Evolutionary conservation across 2,888 invertebrate genomes (phyloP).

Genomic region (Branchinecta sandiegonensis): DNA sequence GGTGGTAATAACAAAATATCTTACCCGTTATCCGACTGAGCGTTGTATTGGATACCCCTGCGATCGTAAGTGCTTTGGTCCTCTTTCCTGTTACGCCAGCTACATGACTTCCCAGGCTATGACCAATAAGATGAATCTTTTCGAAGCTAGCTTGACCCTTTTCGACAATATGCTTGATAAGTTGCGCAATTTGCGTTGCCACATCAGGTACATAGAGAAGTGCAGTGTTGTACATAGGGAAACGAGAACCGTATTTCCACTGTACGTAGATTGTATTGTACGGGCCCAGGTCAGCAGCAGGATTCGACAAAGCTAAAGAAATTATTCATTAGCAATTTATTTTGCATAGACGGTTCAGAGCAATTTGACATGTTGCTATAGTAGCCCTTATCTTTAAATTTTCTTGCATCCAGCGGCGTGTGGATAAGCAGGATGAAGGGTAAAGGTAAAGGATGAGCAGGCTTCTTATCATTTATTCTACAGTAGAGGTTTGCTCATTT

Average conservation of each 20-base stretch:
- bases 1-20: not conserved
- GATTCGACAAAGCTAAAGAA: not conserved
- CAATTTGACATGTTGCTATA: too few relatives aligned
- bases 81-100: constrained; percentile 1
- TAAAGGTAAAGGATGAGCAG: too few relatives aligned
- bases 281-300: not conserved
- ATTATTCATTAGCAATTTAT: too few relatives aligned
- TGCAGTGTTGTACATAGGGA: not conserved
- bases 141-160: not conserved
- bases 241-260: not conserved
- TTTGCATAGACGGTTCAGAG: too few relatives aligned
- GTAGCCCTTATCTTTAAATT: too few relatives aligned
- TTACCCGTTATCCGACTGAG: not conserved
- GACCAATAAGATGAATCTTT: constrained; percentile 1
- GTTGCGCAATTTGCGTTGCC: not conserved
- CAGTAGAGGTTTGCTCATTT: too few relatives aligned
- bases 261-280: not conserved
- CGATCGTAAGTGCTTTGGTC: not conserved
- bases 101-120: not conserved
- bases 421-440: too few relatives aligned
- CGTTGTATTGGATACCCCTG: not conserved
- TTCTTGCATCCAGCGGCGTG: too few relatives aligned
- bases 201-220: not conserved
- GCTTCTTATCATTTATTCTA: too few relatives aligned
- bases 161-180: not conserved